Evolutionary conservation across 1,140 invertebrate species (phyloP), one percentile per base, ranked within the genome.

Genomic region (Akabosia matsudoensis): DNA sequence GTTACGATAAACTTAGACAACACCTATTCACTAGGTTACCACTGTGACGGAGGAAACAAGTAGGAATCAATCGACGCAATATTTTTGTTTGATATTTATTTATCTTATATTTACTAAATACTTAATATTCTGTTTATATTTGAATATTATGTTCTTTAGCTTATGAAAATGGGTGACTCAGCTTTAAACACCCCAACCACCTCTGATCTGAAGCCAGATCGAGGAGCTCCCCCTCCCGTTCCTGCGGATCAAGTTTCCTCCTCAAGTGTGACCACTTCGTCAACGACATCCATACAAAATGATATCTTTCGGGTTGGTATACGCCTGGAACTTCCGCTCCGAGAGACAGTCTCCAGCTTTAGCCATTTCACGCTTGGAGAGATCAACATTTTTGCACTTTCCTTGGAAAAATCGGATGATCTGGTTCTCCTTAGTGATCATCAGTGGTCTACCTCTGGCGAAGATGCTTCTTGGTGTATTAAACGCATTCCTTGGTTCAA

Each of bases 401-500:
- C 73, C 18, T n/a, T 80, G 33, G 77, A 76, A 56, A 70, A 67
- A 77, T 76, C 74, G 7, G 71, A 74, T 33, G 76, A 78, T 75
- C 70, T 80, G 10, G 0, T 80, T 4, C 37, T 80, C n/a, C 61
- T 78, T 1, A 73, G 78, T 74, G 75, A 81, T 70, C 73, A 71
- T 34, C 30, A 54, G 28, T 64, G 56, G 33, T 13, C 22, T 26
- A 16, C 56, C 33, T 28, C 74, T 74, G 26, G 24, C 24, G 0
- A n/a, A n/a, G n/a, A n/a, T n/a, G n/a, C n/a, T n/a, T n/a, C n/a
- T n/a, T 81, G 80, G 80, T 37, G 34, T 22, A 28, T 81, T 7
- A 78, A 77, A 71, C 73, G 54, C 26, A 56, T 81, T 14, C 80
- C 77, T n/a, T 81, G 80, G 80, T 81, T 81, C 70, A 24, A 76